A percentile compares a stretch with the other conserved stretches of the same genome.
phyloP scores from a whole-genome alignment of 2,888 invertebrate species.

The Cynaeus angustus region DNA sequence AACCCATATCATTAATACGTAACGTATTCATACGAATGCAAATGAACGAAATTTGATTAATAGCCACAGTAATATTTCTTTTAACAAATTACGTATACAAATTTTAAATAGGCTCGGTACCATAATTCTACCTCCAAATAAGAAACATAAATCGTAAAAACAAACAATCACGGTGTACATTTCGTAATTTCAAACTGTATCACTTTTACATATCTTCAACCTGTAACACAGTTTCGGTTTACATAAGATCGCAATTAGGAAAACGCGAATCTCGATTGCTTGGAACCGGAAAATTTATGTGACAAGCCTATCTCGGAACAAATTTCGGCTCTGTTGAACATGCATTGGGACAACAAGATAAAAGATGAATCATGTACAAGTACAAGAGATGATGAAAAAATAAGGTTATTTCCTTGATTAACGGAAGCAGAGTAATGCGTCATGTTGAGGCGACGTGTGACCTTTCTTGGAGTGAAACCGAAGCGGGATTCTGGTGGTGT shows the following conservation, averaged over 20 bases:
- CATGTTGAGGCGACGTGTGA: slow-evolving; percentile 28
- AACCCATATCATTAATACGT: neutral
- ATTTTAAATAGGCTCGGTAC: no score
- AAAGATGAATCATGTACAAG: slow-evolving; percentile 1
- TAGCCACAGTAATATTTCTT: neutral
- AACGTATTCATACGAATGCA: slow-evolving; percentile 2
- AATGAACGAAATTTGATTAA: neutral
- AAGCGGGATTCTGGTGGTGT: slow-evolving; percentile 34
- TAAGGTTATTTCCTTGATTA: slow-evolving; percentile 38
- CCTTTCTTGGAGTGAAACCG: slow-evolving; percentile 40
- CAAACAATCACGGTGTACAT: neutral
- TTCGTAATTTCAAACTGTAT: neutral
- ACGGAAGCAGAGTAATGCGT: slow-evolving; percentile 36
- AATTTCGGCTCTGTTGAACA: slow-evolving; percentile 28
- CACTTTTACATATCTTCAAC: slow-evolving; percentile 1
- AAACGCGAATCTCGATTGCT: slow-evolving; percentile 10
- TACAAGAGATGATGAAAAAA: slow-evolving; percentile 16
- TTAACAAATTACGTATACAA: no score
- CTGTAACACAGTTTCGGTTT: slow-evolving; percentile 8
- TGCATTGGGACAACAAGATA: slow-evolving; percentile 11
- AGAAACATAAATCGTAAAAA: neutral
- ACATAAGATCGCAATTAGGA: slow-evolving; percentile 10
- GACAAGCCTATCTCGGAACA: slow-evolving; percentile 23
- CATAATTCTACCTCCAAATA: no score
- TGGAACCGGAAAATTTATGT: slow-evolving; percentile 28